Base-by-base conservation (phyloP, 2,888 invertebrate genomes). In the Steinernema hermaphroditum region DNA sequence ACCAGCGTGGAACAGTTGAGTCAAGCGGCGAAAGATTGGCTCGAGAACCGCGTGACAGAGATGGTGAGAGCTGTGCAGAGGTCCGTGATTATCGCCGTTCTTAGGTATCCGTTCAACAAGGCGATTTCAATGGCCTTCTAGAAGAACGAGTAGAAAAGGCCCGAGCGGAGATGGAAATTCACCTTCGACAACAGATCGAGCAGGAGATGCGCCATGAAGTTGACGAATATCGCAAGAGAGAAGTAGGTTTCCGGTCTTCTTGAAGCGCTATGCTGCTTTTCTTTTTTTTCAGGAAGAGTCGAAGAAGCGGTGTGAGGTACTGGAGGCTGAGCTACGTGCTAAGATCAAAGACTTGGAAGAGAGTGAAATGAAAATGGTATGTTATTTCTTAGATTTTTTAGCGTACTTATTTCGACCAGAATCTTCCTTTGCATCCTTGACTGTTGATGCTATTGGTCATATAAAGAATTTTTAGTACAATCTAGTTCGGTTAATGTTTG, bases 351-450 rank as follows among this genome's bases (percentile, higher is more conserved):
- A 12, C 16, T 14, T 62, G 32, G 16, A 34, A 2, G 32, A 62
- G 34, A 62, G 62, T 62, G 62, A 62, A 14, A 62, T 62, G 62
- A 29, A 62, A 62, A 1, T 62, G 62, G 62, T 62, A 62, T 29
- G 62, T 62, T 24, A 1, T 50, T 50, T 62, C 12, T 29, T 12
- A 32, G 27, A 14, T 62, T 14, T 16, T n/a, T n/a, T n/a, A n/a
- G n/a, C n/a, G 62, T 16, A 32, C 16, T 8, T 32, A 24, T 62
- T 62, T 32, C 16, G 19, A 2, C 29, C 29, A 8, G n/a, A 6
- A 37, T 37, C 37, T 4, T 37, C 12, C 16, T 12, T 62, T 62
- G 29, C 22, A 46, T 46, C 62, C 16, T 62, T 62, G 34, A 34
- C 27, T 62, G 62, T 62, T 34, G 27, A 62, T 29, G 32, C 62